Evolutionary conservation across 2,113 vertebrate species (phyloP), one percentile per base, ranked within the genome.

Genomic region (Platysternon megacephalum): DNA sequence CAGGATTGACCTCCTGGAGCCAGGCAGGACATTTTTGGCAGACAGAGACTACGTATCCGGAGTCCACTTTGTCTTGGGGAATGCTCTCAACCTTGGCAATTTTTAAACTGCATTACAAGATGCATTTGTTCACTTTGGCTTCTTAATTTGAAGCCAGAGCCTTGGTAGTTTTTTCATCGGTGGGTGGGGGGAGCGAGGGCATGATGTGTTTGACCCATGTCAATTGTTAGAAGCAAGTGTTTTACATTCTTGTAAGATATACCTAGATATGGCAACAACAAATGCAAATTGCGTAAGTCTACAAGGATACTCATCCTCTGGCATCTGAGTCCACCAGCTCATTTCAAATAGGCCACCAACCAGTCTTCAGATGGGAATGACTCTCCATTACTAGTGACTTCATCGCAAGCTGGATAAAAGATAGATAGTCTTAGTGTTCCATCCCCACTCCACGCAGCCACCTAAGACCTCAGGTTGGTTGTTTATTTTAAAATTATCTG

Each of bases 221-320:
- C 84, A 68, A 9, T 81, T 84, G 86, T 79, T 52, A 14, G n/a
- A 17, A 49, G 29, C 39, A 74, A 10, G 11, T 85, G 58, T 61
- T 61, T 61, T 35, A 32, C 29, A 14, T 61, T 14, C 58, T 58
- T 61, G 4, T 52, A 35, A 5, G 17, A 78, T 87, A 83, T 84
- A n/a, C 87, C 53, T 61, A 84, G 84, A 22, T 65, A 12, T 2
- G 53, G 49, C 84, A 92, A 19, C 2, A 52, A 72, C 8, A 61
- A 52, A 26, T 19, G 68, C 2, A 42, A 35, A 29, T 39, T 82
- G n/a, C 49, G 79, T 17, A 82, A 22, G 29, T 11, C 1, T 2
- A 0, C n/a, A 39, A 81, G 52, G n/a, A 42, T 48, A 6, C 0
- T 0, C 5, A 28, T 28, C 8, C 68, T 76, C 17, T 26, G 5